Conservation (phyloP, 2,113 vertebrate genomes). For the Odontophorus gujanensis region DNA sequence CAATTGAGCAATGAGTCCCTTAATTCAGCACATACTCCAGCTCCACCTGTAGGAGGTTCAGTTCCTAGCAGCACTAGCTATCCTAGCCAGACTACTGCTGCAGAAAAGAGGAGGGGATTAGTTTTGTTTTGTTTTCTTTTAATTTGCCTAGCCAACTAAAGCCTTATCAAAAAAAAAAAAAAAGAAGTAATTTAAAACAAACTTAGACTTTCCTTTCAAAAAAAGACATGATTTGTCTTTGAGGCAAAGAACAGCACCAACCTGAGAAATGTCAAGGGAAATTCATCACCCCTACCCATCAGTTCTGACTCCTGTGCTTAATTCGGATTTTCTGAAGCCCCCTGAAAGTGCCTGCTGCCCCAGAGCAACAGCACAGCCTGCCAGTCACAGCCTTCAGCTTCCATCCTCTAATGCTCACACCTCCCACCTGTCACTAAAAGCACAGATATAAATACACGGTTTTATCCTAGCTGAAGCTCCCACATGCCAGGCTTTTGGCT, state of each 20-base stretch:
- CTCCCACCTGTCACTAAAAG: constrained; percentile 23
- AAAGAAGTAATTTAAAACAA: neutral
- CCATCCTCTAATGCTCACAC: neutral
- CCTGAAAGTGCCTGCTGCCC: neutral
- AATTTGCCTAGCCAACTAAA: neutral
- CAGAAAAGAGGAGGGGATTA: neutral
- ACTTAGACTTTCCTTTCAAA: neutral
- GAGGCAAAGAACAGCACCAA: neutral
- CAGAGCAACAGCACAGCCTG: neutral
- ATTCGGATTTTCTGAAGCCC: neutral
- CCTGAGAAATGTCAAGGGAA: neutral
- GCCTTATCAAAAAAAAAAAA: neutral
- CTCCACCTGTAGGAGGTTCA: neutral
- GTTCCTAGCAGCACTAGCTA: neutral
- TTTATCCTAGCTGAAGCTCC: constrained; percentile 11
- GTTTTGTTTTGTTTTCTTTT: neutral
- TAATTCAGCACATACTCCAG: neutral
- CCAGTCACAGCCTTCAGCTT: neutral
- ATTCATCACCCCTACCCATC: neutral
- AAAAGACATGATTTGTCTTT: neutral
- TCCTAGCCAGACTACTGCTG: neutral
- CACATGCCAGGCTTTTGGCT: neutral
- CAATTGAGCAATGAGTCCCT: neutral
- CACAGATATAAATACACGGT: constrained; percentile 1
- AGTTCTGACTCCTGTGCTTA: neutral